A percentile compares a stretch with the other conserved stretches of the same genome.
These are phyloP conservation scores for Scaptomyza pallida DNA, from an alignment of 1,140 invertebrate genomes.

Conservation along the genomic window DNA sequence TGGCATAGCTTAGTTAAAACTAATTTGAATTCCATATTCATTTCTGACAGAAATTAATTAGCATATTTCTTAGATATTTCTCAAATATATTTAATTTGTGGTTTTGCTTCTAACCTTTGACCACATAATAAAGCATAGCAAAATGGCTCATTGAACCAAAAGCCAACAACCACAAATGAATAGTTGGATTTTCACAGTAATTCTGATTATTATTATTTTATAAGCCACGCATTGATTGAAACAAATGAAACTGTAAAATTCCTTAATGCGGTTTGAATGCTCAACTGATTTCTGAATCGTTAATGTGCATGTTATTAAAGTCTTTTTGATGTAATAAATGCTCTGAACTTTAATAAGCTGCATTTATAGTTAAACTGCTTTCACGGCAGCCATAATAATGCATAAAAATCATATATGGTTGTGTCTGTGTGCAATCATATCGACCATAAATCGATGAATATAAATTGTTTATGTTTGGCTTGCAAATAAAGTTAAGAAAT, in stretches of 20 bases:
- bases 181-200: neutral
- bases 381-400: neutral
- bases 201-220: neutral
- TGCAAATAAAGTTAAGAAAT: slow-evolving; percentile 31
- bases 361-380: neutral
- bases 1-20: too few relatives aligned
- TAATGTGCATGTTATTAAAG: neutral
- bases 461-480: slow-evolving; percentile 51
- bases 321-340: neutral
- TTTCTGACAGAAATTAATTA: too few relatives aligned
- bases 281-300: neutral
- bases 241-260: neutral
- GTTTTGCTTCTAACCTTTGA: too few relatives aligned
- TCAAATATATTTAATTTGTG: too few relatives aligned
- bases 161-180: neutral
- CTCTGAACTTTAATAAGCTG: neutral
- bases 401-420: neutral
- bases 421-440: neutral
- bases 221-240: neutral
- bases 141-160: neutral
- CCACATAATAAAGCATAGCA: too few relatives aligned
- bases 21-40: too few relatives aligned
- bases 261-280: neutral
- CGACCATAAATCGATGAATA: slow-evolving; percentile 54
- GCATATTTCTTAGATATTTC: too few relatives aligned